phyloP scores from a whole-genome alignment of 1,140 invertebrate species.

The Philopotamus ludificatus region DNA sequence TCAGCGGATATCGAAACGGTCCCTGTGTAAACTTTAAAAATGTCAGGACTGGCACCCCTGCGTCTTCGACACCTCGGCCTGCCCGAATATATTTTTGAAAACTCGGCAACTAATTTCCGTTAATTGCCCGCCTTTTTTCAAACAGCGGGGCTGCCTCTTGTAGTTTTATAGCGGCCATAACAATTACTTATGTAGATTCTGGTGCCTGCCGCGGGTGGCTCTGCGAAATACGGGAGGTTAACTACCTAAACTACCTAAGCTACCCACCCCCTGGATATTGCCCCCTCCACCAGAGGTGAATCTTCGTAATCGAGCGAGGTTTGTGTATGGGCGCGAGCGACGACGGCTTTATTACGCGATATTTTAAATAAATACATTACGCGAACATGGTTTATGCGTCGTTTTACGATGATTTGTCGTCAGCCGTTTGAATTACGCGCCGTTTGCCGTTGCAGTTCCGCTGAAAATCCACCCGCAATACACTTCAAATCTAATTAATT shows the following conservation, averaged over 20 bases:
- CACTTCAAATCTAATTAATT: too few relatives aligned
- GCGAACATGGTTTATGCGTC: too few relatives aligned
- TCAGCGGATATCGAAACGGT: slow-evolving; percentile 8
- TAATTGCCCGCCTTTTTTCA: slow-evolving; percentile 41
- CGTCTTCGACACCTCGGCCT: slow-evolving; percentile 14
- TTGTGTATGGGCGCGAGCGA: too few relatives aligned
- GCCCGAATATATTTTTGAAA: slow-evolving; percentile 17
- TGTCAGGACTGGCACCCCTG: slow-evolving; percentile 19
- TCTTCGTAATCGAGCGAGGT: too few relatives aligned
- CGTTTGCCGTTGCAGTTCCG: too few relatives aligned
- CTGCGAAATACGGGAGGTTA: slow-evolving; percentile 1
- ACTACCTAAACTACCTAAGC: background rate
- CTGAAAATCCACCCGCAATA: too few relatives aligned
- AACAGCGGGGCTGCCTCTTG: slow-evolving; percentile 26
- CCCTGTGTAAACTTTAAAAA: slow-evolving; percentile 36
- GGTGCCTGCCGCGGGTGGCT: slow-evolving; percentile 25
- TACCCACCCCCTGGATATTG: background rate
- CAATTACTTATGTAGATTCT: slow-evolving; percentile 42
- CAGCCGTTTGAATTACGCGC: too few relatives aligned
- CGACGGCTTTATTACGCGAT: background rate
- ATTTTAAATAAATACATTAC: too few relatives aligned
- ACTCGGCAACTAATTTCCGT: slow-evolving; percentile 39
- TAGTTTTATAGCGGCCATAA: slow-evolving; percentile 39
- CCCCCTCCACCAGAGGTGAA: too few relatives aligned
- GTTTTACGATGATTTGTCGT: too few relatives aligned